Evolutionary conservation across 2,113 vertebrate species (phyloP), one percentile per base, ranked within the genome.

Genomic region (Chaenocephalus aceratus): DNA sequence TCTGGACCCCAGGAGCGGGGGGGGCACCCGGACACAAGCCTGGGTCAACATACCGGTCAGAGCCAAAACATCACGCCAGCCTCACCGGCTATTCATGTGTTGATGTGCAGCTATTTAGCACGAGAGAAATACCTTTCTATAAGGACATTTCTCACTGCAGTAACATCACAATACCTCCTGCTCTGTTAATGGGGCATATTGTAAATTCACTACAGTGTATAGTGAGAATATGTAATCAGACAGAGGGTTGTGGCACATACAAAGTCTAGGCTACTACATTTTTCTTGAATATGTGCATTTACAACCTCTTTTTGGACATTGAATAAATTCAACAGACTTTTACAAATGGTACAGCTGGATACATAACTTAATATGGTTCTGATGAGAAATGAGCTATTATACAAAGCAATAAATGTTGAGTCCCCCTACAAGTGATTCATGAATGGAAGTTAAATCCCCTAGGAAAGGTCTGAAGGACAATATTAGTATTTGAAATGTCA

Each of bases 1-100:
- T 6, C 95, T 94, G 86, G 95, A 95, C 10, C 93, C 96, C n/a
- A 59, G 56, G 46, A 80, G 67, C 16, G 92, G 89, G 45, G 89
- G 90, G 1, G 92, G 94, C 81, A 90, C 94, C 69, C 95, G 91
- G 74, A 94, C 95, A 89, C 95, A 96, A 4, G 95, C 89, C 58
- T 95, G 95, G 85, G 89, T 96, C 80, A 94, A 95, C 77, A 93
- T 94, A 72, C 96, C 97, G 95, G 97, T 98, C 48, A 88, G 86
- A 34, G 6, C 69, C 0, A 68, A 87, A 71, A 84, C 44, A 68
- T 2, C 41, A 6, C 52, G 34, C 2, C 44, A 53, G 14, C 18
- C 8, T 26, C 53, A 14, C 54, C 30, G 59, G 54, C 59, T 26
- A 3, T 13, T 2, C 61, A 16, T 34, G 21, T 74, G 64, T 41